phyloP scores from a whole-genome alignment of 2,797 vertebrate species.

The Myiotriccus ornatus region DNA sequence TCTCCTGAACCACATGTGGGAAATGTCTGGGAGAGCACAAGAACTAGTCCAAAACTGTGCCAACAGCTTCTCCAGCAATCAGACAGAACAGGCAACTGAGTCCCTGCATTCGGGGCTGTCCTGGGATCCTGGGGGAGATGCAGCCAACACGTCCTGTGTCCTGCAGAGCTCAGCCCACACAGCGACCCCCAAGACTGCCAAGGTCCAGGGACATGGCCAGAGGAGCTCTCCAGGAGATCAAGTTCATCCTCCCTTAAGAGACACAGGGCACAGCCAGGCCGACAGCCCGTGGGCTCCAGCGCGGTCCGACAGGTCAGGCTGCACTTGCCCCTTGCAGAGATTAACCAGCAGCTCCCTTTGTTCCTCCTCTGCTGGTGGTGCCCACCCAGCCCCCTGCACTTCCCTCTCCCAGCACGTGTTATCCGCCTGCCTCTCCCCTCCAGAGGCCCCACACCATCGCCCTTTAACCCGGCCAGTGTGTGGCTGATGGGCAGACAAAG shows the following conservation, averaged over 20 bases:
- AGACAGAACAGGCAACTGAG: background rate
- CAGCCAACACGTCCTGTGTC: background rate
- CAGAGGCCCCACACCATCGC: fast-evolving
- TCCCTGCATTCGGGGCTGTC: fast-evolving
- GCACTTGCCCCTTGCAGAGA: background rate
- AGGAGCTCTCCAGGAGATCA: background rate
- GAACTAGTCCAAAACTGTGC: background rate
- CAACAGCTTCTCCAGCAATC: background rate
- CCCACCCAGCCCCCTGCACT: background rate
- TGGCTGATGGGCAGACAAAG: background rate
- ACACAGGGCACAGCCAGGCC: fast-evolving
- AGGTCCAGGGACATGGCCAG: background rate
- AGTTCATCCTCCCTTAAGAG: background rate
- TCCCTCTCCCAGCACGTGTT: background rate
- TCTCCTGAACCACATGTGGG: background rate
- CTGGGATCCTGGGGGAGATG: background rate
- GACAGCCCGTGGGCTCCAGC: fast-evolving
- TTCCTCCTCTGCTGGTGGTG: background rate
- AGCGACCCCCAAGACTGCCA: background rate
- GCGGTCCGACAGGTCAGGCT: background rate
- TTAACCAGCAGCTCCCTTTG: background rate
- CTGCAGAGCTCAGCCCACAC: background rate
- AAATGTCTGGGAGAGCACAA: background rate
- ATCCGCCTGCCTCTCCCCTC: background rate
- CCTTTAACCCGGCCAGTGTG: background rate